These are phyloP conservation scores for Tangara arthus DNA, from an alignment of 2,797 vertebrate species.

Conservation along the genomic window DNA sequence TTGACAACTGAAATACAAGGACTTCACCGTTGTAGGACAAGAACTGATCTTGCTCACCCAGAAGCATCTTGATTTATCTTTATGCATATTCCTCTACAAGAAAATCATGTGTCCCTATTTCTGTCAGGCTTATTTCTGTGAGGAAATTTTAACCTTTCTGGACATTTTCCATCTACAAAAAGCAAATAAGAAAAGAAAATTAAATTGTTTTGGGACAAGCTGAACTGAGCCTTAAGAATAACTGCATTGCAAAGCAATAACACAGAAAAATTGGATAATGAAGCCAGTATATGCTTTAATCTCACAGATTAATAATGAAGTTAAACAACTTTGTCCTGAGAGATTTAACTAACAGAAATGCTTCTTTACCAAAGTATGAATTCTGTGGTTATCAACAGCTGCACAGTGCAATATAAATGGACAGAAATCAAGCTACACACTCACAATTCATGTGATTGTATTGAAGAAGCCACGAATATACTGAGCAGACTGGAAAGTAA, in stretches of 20 bases:
- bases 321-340: not conserved
- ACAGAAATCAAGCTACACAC: accelerated
- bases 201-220: not conserved
- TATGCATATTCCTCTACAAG: not conserved
- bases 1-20: slow-evolving; percentile 77
- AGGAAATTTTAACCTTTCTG: not conserved
- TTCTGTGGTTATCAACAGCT: not conserved
- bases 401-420: accelerated
- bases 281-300: not conserved
- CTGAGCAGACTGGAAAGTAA: not conserved
- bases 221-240: not conserved
- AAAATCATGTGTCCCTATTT: not conserved
- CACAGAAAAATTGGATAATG: not conserved
- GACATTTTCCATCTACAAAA: slow-evolving; percentile 44
- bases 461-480: not conserved
- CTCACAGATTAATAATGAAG: not conserved
- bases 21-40: slow-evolving; percentile 82
- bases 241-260: accelerated
- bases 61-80: slow-evolving; percentile 34
- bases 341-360: not conserved
- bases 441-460: accelerated
- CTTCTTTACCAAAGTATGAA: not conserved
- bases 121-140: not conserved
- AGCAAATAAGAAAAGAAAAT: not conserved
- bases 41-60: slow-evolving; percentile 46